Evolutionary conservation across 2,113 vertebrate species (phyloP), one percentile per base, ranked within the genome.

Genomic region (Petromus typicus): DNA sequence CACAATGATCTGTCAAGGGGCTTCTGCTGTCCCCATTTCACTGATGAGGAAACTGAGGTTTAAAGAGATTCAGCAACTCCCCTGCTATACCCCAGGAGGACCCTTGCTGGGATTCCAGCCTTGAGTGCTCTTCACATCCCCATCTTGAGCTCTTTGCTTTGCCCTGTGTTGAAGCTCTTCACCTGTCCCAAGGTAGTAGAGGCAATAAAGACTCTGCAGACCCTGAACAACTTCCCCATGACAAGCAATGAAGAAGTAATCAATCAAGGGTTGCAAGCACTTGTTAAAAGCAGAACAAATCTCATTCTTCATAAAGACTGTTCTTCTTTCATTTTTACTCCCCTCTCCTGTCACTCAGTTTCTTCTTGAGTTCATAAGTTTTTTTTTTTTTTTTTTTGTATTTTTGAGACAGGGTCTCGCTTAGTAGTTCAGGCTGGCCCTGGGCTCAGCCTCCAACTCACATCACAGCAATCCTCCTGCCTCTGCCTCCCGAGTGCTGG

Each of bases 331-430:
- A 71, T 84, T 91, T 22, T 37, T 0, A 20, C 4, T n/a, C 25
- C 30, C n/a, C 48, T 9, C 1, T 34, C 57, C n/a, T 76, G 34
- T n/a, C 56, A 25, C 20, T 91, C 57, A 51, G 3, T 76, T 84
- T 88, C 51, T 27, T 92, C 81, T 34, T 18, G 25, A 40, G 32
- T 79, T 64, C 37, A 37, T 80, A 86, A 83, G 45, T 92, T 86
- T 93, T 86, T 93, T n/a, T n/a, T n/a, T n/a, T n/a, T n/a, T n/a
- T n/a, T n/a, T n/a, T n/a, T n/a, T n/a, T n/a, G n/a, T n/a, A n/a
- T n/a, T n/a, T n/a, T n/a, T n/a, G n/a, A n/a, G n/a, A n/a, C n/a
- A n/a, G n/a, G n/a, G n/a, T n/a, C n/a, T n/a, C n/a, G n/a, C n/a
- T n/a, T n/a, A n/a, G n/a, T n/a, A n/a, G n/a, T n/a, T n/a, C n/a